Conservation (phyloP, 2,888 invertebrate species). For the Rhagonycha fulva region DNA sequence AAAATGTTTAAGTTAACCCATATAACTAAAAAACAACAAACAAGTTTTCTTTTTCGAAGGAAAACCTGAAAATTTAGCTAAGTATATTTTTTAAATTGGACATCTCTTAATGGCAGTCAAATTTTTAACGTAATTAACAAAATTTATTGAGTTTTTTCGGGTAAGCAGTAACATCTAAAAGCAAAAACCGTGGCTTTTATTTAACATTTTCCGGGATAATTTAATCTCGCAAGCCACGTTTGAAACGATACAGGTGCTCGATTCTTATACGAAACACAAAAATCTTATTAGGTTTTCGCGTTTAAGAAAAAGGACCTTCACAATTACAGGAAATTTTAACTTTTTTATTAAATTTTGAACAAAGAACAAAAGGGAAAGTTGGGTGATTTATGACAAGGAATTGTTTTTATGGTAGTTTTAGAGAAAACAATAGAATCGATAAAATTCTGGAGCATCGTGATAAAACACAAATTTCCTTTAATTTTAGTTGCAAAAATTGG, state of each 20-base stretch:
- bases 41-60: not conserved
- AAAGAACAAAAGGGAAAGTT: not conserved
- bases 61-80: not conserved
- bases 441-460: not conserved
- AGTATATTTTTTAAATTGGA: not conserved
- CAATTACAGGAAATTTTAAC: not conserved
- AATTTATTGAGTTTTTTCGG: not conserved
- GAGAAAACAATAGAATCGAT: not conserved
- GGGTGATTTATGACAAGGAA: not conserved
- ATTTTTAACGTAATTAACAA: not conserved
- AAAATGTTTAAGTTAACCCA: not conserved
- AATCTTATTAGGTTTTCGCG: not conserved
- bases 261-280: not conserved
- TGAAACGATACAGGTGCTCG: not conserved
- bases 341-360: not conserved
- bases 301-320: not conserved
- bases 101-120: not conserved
- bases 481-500: not conserved
- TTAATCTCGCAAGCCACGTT: not conserved
- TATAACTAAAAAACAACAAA: not conserved
- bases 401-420: not conserved
- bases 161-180: not conserved
- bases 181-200: not conserved
- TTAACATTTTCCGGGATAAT: not conserved
- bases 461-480: not conserved